Conservation (phyloP, 2,113 vertebrate genomes). For the Epinephelus fuscoguttatus region DNA sequence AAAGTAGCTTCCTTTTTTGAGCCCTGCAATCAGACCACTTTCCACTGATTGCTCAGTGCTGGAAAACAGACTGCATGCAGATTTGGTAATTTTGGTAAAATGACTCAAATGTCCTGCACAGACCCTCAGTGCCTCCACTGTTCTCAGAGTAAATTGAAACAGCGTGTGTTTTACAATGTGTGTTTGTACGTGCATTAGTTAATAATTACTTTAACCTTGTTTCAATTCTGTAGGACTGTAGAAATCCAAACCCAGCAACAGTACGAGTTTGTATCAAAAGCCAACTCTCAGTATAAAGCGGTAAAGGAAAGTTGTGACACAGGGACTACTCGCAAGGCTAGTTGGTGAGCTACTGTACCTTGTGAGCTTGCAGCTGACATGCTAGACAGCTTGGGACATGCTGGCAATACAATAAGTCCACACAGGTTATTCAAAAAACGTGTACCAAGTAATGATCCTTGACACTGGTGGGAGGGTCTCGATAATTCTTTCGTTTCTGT, state of each 20-base stretch:
- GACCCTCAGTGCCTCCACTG: not conserved
- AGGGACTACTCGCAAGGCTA: not conserved
- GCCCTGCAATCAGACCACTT: not conserved
- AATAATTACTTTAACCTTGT: not conserved
- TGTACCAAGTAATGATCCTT: no score
- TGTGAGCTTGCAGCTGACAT: no score
- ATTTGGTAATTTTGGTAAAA: slow-evolving; percentile 10
- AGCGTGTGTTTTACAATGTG: not conserved
- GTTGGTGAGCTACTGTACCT: not conserved
- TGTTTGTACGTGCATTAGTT: not conserved
- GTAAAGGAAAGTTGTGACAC: not conserved
- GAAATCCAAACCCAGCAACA: no score
- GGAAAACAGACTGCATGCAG: not conserved
- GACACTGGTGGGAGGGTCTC: no score
- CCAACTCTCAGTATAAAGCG: not conserved
- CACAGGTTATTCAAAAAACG: no score
- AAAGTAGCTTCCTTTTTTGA: not conserved
- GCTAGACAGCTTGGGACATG: no score
- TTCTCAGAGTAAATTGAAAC: not conserved
- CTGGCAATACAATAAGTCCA: no score
- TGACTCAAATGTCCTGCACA: not conserved
- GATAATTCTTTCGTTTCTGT: no score
- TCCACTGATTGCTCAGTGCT: not conserved
- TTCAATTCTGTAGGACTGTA: not conserved
- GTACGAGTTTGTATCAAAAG: no score